phyloP scores from a whole-genome alignment of 2,797 vertebrate genomes.

The Macropus fuliginosus region DNA sequence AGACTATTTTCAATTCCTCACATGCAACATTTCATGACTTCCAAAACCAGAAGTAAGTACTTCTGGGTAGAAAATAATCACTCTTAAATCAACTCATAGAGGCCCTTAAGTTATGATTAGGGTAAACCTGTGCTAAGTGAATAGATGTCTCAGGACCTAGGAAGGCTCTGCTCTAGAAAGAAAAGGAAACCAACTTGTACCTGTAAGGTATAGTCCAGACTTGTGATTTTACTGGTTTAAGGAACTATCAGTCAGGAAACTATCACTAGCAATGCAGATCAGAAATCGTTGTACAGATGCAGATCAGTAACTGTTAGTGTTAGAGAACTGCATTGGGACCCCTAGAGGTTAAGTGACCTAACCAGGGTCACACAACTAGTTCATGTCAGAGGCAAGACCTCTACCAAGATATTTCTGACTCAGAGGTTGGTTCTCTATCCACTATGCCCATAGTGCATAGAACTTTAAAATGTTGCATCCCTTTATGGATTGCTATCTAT shows the following conservation, averaged over 20 bases:
- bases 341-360: not conserved
- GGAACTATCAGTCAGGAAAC: not conserved
- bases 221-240: not conserved
- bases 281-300: not conserved
- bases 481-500: not conserved
- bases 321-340: not conserved
- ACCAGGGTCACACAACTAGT: not conserved
- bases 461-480: not conserved
- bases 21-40: not conserved
- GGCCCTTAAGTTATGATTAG: not conserved
- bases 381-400: not conserved
- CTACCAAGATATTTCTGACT: not conserved
- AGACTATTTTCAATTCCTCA: not conserved
- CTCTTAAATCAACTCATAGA: not conserved
- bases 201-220: not conserved
- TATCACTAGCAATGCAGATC: not conserved
- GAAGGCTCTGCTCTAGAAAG: constrained; percentile 9
- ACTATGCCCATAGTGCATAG: not conserved
- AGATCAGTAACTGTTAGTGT: not conserved
- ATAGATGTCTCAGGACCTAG: not conserved
- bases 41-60: not conserved
- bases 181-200: not conserved
- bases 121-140: not conserved
- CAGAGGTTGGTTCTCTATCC: too few relatives aligned
- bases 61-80: not conserved